A percentile compares a stretch with the other conserved stretches of the same genome.
phyloP scores from a whole-genome alignment of 2,113 vertebrate genomes.

The Ivindomyrus marchei region DNA sequence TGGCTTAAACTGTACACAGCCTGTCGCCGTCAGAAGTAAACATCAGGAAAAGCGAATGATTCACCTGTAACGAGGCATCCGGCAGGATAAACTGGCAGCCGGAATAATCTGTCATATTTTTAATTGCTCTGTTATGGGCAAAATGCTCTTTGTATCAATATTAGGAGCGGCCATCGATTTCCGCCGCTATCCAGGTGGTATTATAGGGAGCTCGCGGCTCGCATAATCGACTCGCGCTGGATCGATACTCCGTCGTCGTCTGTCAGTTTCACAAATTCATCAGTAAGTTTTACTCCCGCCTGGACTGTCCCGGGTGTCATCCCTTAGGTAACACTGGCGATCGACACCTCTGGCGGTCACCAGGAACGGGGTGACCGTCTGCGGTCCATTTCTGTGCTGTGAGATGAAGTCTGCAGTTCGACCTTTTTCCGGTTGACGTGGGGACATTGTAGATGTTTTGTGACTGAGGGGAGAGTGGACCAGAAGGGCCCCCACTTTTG shows the following conservation, averaged over 20 bases:
- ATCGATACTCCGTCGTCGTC: slow-evolving; percentile 82
- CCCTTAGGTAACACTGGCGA: slow-evolving; percentile 49
- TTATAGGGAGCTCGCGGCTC: slow-evolving; percentile 82
- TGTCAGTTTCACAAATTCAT: slow-evolving; percentile 73
- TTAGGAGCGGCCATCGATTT: slow-evolving; percentile 75
- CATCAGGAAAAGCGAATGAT: slow-evolving; percentile 58
- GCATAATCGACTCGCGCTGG: slow-evolving; percentile 75
- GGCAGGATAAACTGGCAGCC: slow-evolving; percentile 56
- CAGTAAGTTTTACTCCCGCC: slow-evolving; percentile 43
- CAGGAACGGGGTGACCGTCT: slow-evolving; percentile 31
- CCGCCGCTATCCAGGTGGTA: slow-evolving; percentile 74
- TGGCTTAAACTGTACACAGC: background rate
- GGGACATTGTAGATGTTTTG: slow-evolving; percentile 38
- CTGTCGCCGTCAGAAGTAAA: slow-evolving; percentile 59
- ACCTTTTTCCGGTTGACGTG: slow-evolving; percentile 42
- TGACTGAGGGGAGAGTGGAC: slow-evolving; percentile 18
- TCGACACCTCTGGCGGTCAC: slow-evolving; percentile 37
- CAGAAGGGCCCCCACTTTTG: slow-evolving; percentile 21
- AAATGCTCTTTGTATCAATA: slow-evolving; percentile 78
- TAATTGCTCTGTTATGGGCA: slow-evolving; percentile 76
- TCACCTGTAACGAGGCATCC: slow-evolving; percentile 66
- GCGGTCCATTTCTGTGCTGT: slow-evolving; percentile 31
- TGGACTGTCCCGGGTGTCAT: slow-evolving; percentile 42
- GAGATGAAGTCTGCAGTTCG: slow-evolving; percentile 26
- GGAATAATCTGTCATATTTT: slow-evolving; percentile 66